These are phyloP conservation scores for Platynereis dumerilii DNA, from an alignment of 2,888 invertebrate genomes.

Conservation along the genomic window DNA sequence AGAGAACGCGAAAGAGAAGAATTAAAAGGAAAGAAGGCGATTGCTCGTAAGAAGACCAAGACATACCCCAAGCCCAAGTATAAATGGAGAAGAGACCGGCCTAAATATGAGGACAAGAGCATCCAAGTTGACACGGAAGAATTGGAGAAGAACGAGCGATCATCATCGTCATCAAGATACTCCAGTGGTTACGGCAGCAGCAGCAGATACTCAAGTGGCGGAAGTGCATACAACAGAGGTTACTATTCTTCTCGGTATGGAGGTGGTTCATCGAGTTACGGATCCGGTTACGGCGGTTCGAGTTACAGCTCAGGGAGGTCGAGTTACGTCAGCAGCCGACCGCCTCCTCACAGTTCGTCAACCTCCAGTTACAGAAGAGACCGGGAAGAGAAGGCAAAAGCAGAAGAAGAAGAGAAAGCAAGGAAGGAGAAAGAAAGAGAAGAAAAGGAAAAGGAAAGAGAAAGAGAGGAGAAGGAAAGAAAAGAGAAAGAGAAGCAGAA, in stretches of 20 bases:
- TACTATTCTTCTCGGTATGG: slow-evolving; percentile 6
- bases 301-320: not conserved
- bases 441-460: slow-evolving; percentile 11
- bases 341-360: no score
- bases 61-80: slow-evolving; percentile 32
- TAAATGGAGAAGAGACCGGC: slow-evolving; percentile 27
- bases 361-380: no score
- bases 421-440: slow-evolving; percentile 6
- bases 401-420: not conserved
- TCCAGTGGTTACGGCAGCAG: not conserved
- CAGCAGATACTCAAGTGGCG: not conserved
- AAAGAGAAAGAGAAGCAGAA: not conserved
- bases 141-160: not conserved
- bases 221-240: not conserved
- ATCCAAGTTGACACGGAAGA: slow-evolving; percentile 24
- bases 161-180: no score
- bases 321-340: not conserved
- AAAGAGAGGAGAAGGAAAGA: not conserved
- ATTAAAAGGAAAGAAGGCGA: slow-evolving; percentile 27
- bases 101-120: not conserved
- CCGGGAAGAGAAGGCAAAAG: slow-evolving; percentile 8
- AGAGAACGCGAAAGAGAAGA: slow-evolving; percentile 10
- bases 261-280: not conserved
- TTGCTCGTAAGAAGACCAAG: slow-evolving; percentile 38
- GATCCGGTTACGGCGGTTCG: not conserved